These are phyloP conservation scores for Stenichneumon culpator DNA, from an alignment of 2,888 invertebrate genomes.

Conservation along the genomic window DNA sequence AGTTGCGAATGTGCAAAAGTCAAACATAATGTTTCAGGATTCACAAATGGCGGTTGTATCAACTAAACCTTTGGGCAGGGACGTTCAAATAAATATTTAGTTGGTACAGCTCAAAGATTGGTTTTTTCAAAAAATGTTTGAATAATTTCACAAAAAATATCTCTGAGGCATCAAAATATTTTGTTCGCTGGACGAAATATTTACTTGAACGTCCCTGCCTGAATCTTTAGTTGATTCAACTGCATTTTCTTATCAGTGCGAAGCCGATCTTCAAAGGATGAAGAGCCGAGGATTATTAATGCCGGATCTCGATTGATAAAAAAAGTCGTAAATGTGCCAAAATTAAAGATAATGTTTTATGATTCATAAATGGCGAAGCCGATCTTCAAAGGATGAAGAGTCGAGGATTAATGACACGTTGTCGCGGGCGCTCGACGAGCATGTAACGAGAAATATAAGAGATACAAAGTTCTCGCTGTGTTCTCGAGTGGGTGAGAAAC, in stretches of 20 bases:
- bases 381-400: background rate
- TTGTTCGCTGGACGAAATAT: no score
- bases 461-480: constrained; percentile 52
- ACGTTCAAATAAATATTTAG: no score
- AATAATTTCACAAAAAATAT: no score
- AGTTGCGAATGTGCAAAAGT: background rate
- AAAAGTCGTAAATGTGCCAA: background rate
- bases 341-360: background rate
- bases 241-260: no score
- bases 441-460: constrained; percentile 34
- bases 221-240: no score
- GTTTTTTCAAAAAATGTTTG: no score
- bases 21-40: background rate
- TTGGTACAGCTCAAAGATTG: no score
- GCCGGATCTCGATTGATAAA: background rate
- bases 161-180: no score
- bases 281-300: background rate
- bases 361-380: background rate
- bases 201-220: no score
- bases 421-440: constrained; percentile 17
- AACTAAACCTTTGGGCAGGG: no score
- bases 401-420: constrained; percentile 5
- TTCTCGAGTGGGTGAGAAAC: constrained; percentile 79
- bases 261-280: background rate
- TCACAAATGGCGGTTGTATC: background rate